Conservation (phyloP, 1,140 invertebrate species). For the Heterodera carotae region DNA sequence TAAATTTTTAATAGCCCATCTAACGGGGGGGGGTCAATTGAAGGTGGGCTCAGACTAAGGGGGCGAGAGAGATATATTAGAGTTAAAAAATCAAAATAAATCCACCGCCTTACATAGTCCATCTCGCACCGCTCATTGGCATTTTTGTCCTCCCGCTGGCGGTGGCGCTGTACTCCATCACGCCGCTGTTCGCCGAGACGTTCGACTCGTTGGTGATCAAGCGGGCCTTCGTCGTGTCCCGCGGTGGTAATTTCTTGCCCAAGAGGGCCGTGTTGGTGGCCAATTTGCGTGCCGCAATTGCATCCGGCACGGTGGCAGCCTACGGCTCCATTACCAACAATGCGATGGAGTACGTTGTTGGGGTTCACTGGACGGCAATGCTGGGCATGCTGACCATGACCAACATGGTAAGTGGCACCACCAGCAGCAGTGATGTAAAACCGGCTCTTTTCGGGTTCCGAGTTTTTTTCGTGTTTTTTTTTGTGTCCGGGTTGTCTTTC, state of each 20-base stretch:
- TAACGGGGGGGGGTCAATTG: too few species aligned
- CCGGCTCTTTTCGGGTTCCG: too few species aligned
- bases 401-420: background rate
- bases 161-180: constrained; percentile 1
- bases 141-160: background rate
- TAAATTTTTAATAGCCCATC: too few species aligned
- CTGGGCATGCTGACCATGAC: background rate
- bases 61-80: too few species aligned
- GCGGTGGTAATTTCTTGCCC: constrained; percentile 5
- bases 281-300: constrained; percentile 8
- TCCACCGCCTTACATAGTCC: background rate
- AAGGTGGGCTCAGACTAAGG: too few species aligned
- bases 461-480: too few species aligned
- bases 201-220: constrained; percentile 30
- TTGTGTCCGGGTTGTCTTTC: too few species aligned
- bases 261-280: background rate
- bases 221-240: constrained; percentile 1
- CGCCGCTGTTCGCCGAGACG: constrained; percentile 26
- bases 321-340: constrained; percentile 24
- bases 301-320: constrained; percentile 2
- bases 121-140: background rate
- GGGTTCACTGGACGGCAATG: background rate
- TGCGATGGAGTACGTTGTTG: background rate
- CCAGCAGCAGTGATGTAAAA: too few species aligned
- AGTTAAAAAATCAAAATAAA: too few species aligned